Conservation (phyloP, 2,113 vertebrate genomes). For the Scortum barcoo region DNA sequence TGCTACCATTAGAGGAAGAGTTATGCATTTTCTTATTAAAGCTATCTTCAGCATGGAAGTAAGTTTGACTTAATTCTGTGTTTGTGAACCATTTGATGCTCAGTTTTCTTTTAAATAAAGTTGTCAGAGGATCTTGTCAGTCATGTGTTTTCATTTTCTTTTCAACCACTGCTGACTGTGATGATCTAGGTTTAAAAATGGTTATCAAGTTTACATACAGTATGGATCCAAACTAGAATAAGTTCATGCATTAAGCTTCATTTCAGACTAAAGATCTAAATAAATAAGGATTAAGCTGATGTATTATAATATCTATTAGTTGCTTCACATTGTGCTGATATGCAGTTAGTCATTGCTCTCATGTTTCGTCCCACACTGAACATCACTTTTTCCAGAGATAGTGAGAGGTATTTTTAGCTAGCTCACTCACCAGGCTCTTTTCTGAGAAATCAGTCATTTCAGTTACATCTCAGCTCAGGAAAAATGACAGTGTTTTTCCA, state of each 20-base stretch:
- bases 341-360: no score
- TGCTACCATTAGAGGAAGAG: no score
- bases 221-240: no score
- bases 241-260: no score
- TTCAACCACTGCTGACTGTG: no score
- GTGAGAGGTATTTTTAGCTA: slow-evolving; percentile 42
- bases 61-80: not conserved
- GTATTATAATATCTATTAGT: no score
- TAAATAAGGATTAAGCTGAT: no score
- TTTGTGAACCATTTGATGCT: not conserved
- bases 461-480: no score
- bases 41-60: not conserved
- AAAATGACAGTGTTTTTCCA: not conserved
- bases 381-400: slow-evolving; percentile 11
- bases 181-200: no score
- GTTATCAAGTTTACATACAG: no score
- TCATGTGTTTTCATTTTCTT: not conserved
- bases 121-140: not conserved
- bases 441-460: slow-evolving; percentile 35
- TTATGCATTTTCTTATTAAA: not conserved
- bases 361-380: no score
- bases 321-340: not conserved
- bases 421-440: no score
- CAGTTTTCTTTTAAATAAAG: slow-evolving; percentile 38
- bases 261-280: not conserved